Base-by-base conservation (phyloP, 2,113 vertebrate genomes). In the Cettia cetti region DNA sequence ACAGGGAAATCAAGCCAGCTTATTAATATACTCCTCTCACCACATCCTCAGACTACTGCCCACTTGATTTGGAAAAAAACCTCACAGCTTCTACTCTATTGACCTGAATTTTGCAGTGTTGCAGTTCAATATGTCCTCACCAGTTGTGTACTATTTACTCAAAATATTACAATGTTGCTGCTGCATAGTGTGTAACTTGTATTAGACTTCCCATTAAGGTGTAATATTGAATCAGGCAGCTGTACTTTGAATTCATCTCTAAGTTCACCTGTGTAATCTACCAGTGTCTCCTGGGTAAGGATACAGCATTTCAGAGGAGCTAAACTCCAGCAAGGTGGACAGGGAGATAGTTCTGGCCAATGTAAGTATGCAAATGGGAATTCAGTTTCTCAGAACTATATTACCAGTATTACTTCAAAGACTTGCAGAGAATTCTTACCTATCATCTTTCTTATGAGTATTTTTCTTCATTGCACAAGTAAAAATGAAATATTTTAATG, bases 291-390 rank as follows among this genome's bases (percentile, higher is more conserved):
- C 15, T 42, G 74, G 83, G 64, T 52, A 74, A 17, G 88, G 61
- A 90, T 89, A 72, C 3, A 60, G 33, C 53, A 85, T 92, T 97
- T 95, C 68, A 68, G 94, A 82, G 93, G 74, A 97, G 89, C 11
- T 95, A 76, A 88, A 85, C 54, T 92, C n/a, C 76, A 90, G 84
- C 95, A 91, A 94, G 70, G 52, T 93, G 66, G 88, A 91, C 53
- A 88, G 53, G 59, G 82, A 82, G 77, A 95, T 92, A 95, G 88
- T 94, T 97, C 96, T 92, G 89, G 71, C 82, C 86, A 96, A 88
- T 93, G 96, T 93, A 92, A 96, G 97, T 97, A 97, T 96, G 96
- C 69, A 97, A 96, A 96, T 86, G 39, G 91, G 13, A 97, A 91
- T 96, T 95, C 61, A 59, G 85, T 94, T 97, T 92, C 65, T 83